Base-by-base conservation (phyloP, 2,888 invertebrate genomes). In the Balanococcus diminutus region DNA sequence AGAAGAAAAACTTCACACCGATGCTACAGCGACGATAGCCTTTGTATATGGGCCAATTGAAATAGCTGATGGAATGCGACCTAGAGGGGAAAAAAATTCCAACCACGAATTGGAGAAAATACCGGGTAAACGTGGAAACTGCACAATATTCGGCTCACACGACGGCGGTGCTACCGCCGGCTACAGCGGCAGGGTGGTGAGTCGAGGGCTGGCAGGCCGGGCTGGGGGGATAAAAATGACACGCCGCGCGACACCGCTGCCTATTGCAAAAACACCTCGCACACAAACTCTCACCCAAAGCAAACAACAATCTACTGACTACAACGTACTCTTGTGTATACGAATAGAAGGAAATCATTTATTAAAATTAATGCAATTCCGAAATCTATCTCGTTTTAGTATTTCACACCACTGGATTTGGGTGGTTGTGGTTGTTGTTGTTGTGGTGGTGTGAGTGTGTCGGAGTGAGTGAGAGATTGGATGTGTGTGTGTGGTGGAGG, bases 251-350 rank as follows among this genome's bases (percentile, higher is more conserved):
- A 28, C 67, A 67, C 67, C 67, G 67, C 67, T 31, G 67, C 67
- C 67, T 67, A 67, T 28, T 67, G 67, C 67, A 67, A 67, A 67
- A 67, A 67, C 67, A 67, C 67, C 67, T 67, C 67, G 67, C 67
- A 61, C n/a, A n/a, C n/a, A 67, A 56, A 67, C 67, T 67, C 67
- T 67, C 67, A 67, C 67, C 67, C 67, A 67, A 67, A 67, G 67
- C 67, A 67, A 67, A 67, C 67, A 67, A 67, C 67, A 28, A 67
- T 67, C 28, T 67, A 67, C 28, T 31, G 25, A 61, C 61, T 46
- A 56, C 22, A 56, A 56, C 56, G 22, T 56, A 22, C 46, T 46
- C 14, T n/a, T 22, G n/a, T 22, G 22, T 46, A 46, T 46, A 46
- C 46, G 46, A 25, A 25, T 67, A 28, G 67, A 67, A 67, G 67